A percentile compares a stretch with the other conserved stretches of the same genome.
Evolutionary conservation across 2,113 vertebrate species (phyloP).

Genomic region (Calypte anna): DNA sequence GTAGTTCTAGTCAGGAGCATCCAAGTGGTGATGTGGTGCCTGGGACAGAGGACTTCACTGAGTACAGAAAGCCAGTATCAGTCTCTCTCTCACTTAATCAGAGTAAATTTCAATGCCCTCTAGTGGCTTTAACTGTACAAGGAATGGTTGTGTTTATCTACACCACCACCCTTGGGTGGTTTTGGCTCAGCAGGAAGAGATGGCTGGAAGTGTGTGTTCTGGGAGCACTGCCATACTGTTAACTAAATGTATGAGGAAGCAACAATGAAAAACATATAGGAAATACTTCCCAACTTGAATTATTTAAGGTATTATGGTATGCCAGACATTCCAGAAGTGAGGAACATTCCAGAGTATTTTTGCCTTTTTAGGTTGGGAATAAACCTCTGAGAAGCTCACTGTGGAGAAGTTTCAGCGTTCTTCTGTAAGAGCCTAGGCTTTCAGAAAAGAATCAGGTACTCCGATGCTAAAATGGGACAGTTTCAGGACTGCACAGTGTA

Average conservation of each 20-base stretch:
- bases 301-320: not conserved
- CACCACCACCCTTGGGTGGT: fast-evolving
- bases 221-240: not conserved
- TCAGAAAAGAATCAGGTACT: not conserved
- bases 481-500: not conserved
- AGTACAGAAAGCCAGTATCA: not conserved
- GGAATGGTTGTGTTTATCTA: not conserved
- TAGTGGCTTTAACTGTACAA: not conserved
- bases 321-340: not conserved
- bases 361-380: not conserved
- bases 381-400: not conserved
- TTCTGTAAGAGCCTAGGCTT: not conserved
- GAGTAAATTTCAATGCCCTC: slow-evolving; percentile 22
- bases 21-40: not conserved
- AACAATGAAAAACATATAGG: not conserved
- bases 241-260: not conserved
- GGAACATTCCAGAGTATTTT: not conserved
- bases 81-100: not conserved
- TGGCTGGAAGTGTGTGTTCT: not conserved
- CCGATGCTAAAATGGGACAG: not conserved
- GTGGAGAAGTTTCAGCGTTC: not conserved
- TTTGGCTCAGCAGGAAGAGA: not conserved
- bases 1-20: not conserved
- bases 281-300: not conserved
- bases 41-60: not conserved